A percentile compares a stretch with the other conserved stretches of the same genome.
These are phyloP conservation scores for Asobara japonica DNA, from an alignment of 1,140 invertebrate genomes.

Conservation along the genomic window DNA sequence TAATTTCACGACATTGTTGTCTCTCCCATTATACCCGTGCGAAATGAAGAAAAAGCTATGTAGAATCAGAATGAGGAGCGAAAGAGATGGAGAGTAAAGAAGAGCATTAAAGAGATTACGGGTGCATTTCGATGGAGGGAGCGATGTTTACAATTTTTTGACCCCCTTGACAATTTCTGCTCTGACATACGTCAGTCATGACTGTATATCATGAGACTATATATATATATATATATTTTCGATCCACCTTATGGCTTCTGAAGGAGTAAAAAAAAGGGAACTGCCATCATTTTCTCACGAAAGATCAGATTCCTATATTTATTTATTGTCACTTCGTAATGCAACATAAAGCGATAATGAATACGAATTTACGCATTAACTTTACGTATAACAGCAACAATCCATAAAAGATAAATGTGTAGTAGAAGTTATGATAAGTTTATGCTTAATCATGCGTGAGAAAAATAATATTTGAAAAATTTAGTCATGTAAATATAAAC, in stretches of 20 bases:
- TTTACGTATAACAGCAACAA: too few relatives aligned
- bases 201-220: too few relatives aligned
- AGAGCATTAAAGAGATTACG: constrained; percentile 4
- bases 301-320: neutral
- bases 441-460: too few relatives aligned
- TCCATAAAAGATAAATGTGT: too few relatives aligned
- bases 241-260: neutral
- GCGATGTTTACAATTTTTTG: constrained; percentile 9
- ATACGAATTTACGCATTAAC: too few relatives aligned
- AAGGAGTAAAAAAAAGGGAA: neutral
- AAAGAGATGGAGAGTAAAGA: neutral
- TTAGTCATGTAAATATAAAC: too few relatives aligned
- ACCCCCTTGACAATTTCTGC: neutral
- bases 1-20: constrained; percentile 14
- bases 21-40: constrained; percentile 12
- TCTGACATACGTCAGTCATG: constrained; percentile 14
- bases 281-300: neutral
- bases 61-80: neutral
- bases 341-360: neutral
- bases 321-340: neutral
- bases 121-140: neutral
- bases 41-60: constrained; percentile 6
- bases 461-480: too few relatives aligned
- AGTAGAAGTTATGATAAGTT: too few relatives aligned
- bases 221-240: neutral